These are phyloP conservation scores for Holocentrus rufus DNA, from an alignment of 2,797 vertebrate genomes.

Conservation along the genomic window DNA sequence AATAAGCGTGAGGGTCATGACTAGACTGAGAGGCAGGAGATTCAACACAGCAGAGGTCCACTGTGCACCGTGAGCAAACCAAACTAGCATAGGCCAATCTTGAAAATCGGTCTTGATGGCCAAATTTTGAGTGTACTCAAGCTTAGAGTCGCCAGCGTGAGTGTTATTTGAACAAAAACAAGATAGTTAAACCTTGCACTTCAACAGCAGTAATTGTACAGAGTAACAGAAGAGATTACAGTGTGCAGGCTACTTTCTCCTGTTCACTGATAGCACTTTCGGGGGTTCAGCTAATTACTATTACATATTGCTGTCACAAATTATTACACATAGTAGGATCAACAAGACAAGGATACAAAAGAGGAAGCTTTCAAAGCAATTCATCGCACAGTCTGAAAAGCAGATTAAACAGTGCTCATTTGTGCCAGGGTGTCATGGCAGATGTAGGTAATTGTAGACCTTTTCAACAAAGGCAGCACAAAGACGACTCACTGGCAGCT, in stretches of 20 bases:
- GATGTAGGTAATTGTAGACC: slow-evolving; percentile 41
- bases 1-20: background rate
- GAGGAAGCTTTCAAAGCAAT: slow-evolving; percentile 43
- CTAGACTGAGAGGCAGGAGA: too few relatives aligned
- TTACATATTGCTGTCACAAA: too few relatives aligned
- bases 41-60: too few relatives aligned
- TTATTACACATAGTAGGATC: background rate
- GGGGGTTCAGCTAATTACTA: too few relatives aligned
- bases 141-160: slow-evolving; percentile 17
- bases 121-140: slow-evolving; percentile 5
- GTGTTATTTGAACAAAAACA: slow-evolving; percentile 12
- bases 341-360: slow-evolving; percentile 31
- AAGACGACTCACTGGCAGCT: slow-evolving; percentile 27
- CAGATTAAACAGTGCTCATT: slow-evolving; percentile 39
- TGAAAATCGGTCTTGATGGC: background rate
- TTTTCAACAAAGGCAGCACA: slow-evolving; percentile 50
- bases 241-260: too few relatives aligned
- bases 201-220: too few relatives aligned
- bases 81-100: background rate
- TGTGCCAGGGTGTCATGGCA: slow-evolving; percentile 38
- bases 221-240: too few relatives aligned
- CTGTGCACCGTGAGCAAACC: background rate
- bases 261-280: too few relatives aligned
- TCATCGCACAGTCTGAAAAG: slow-evolving; percentile 35
- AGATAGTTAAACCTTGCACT: background rate